phyloP scores from a whole-genome alignment of 2,888 invertebrate species.

The Agonopterix subpropinquella region DNA sequence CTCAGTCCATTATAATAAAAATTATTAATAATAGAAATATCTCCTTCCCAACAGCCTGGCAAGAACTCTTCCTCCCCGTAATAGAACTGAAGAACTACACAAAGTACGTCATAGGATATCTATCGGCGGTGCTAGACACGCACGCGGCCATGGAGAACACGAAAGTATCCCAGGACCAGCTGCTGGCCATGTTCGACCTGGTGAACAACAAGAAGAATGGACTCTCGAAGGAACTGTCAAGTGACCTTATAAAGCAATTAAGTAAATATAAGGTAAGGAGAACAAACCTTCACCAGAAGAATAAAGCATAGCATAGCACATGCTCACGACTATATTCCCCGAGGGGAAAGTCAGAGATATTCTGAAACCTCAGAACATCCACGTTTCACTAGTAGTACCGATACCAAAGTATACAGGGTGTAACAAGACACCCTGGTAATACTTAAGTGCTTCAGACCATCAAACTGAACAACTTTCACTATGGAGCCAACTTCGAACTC shows the following conservation, averaged over 20 bases:
- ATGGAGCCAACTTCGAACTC: too few relatives aligned
- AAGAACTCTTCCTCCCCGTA: slow-evolving; percentile 83
- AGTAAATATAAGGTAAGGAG: slow-evolving; percentile 72
- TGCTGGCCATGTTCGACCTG: slow-evolving; percentile 77
- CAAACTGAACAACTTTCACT: too few relatives aligned
- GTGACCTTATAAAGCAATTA: slow-evolving; percentile 71
- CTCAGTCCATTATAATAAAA: too few relatives aligned
- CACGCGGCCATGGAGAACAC: slow-evolving; percentile 52
- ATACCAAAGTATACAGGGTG: too few relatives aligned
- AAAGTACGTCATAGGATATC: slow-evolving; percentile 78
- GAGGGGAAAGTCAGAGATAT: too few relatives aligned
- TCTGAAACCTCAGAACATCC: too few relatives aligned
- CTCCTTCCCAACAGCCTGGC: slow-evolving; percentile 76
- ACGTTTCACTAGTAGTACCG: too few relatives aligned
- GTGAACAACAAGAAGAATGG: slow-evolving; percentile 75
- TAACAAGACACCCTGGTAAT: too few relatives aligned
- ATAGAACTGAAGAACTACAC: slow-evolving; percentile 83
- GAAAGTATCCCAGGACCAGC: slow-evolving; percentile 69
- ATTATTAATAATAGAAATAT: not conserved
- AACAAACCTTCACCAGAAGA: too few relatives aligned
- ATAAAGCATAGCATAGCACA: too few relatives aligned
- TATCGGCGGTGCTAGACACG: slow-evolving; percentile 67
- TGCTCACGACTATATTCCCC: too few relatives aligned
- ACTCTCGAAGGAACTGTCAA: slow-evolving; percentile 70
- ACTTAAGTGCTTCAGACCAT: too few relatives aligned